Evolutionary conservation across 1,140 invertebrate species (phyloP), one percentile per base, ranked within the genome.

Genomic region (Bicyclus anynana): DNA sequence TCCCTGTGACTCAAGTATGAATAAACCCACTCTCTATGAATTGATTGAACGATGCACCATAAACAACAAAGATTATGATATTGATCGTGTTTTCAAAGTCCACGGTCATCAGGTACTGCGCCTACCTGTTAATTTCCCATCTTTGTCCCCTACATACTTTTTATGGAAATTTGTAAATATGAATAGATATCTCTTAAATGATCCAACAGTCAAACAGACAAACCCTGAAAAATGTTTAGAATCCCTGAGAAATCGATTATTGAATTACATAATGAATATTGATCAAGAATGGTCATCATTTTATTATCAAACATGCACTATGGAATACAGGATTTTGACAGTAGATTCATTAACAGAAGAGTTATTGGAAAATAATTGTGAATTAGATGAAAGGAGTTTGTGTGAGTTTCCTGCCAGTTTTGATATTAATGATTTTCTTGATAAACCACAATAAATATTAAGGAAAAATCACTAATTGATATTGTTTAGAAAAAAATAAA

Each of bases 21-120:
- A 44, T 14, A 78, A 77, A 65, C 65, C 74, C 13, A 62, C 70
- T 53, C 54, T 81, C 42, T 81, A 67, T 57, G 58, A 68, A 33
- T 51, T 81, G 20, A 72, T 77, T 48, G 54, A 37, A 38, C 65
- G 61, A 49, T 69, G 53, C 51, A 55, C 59, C n/a, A 49, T 13
- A 21, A 62, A 42, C 18, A 20, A 18, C 46, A 21, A 23, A 18
- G 20, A 23, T 5, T 55, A 56, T 48, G 53, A 68, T n/a, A 49
- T 77, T 48, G 72, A 75, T 48, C 49, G 54, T 9, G 50, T 72
- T 35, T 56, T 77, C 16, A 67, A 69, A 63, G 47, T 64, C 12
- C 57, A 69, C 44, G 74, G 77, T 2, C 69, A 77, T 68, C 38
- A 65, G 38, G 58, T 77, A n/a, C 40, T 77, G 38, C 57, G 60